Percentiles rank a stretch among this genome's conserved stretches.
Conservation (phyloP, 23 tunicate species). For the Trididemnum miniatum region DNA sequence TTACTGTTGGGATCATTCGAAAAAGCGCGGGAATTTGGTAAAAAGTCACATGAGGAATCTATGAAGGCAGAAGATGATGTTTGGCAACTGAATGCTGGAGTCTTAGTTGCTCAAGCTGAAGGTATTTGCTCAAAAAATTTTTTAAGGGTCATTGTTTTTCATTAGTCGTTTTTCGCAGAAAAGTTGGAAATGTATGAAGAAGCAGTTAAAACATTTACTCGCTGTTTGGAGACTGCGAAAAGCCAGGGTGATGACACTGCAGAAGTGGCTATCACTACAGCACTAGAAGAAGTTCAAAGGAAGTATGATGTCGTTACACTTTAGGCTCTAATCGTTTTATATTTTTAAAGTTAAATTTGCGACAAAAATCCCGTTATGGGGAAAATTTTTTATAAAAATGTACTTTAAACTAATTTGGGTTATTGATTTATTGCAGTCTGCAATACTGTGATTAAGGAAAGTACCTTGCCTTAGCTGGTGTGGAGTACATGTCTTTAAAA, state of each 20-base stretch:
- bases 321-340: too few relatives aligned
- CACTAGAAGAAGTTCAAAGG: constrained; percentile 63
- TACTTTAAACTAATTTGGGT: too few relatives aligned
- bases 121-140: too few relatives aligned
- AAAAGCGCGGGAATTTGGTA: constrained; percentile 70
- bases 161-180: constrained; percentile 36
- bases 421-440: too few relatives aligned
- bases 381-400: too few relatives aligned
- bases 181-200: constrained; percentile 65
- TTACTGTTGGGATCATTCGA: constrained; percentile 57
- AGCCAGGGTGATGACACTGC: constrained; percentile 73
- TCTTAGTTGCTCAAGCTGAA: constrained; percentile 86
- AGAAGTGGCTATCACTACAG: constrained; percentile 73
- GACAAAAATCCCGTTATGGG: too few relatives aligned
- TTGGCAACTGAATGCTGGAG: constrained; percentile 93
- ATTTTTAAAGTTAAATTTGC: too few relatives aligned
- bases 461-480: too few relatives aligned
- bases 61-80: constrained; percentile 84
- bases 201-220: constrained; percentile 61
- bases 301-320: constrained; percentile 66
- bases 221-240: constrained; percentile 66
- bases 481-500: too few relatives aligned
- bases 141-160: not conserved
- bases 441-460: too few relatives aligned
- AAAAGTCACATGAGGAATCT: constrained; percentile 73